phyloP scores from a whole-genome alignment of 2,888 invertebrate species.

The Theretra japonica region DNA sequence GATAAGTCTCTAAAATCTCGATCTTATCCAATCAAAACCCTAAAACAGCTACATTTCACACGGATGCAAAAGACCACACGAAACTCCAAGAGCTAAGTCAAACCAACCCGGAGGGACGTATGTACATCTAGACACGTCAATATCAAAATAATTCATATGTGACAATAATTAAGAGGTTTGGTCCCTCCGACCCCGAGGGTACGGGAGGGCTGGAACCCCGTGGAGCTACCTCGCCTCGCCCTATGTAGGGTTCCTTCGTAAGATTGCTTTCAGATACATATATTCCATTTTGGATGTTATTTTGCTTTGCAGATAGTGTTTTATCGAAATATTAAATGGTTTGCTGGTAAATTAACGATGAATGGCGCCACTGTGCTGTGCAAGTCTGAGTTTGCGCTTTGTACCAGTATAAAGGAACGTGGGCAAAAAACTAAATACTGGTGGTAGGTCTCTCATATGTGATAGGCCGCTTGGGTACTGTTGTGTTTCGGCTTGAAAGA shows the following conservation, averaged over 20 bases:
- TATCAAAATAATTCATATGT: conserved; percentile 75
- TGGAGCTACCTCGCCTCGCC: conserved; percentile 24
- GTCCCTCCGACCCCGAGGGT: conserved; percentile 30
- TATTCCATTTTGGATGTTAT: neutral
- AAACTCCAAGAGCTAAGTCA: conserved; percentile 35
- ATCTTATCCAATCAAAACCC: neutral
- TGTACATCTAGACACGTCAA: conserved; percentile 63
- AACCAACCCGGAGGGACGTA: conserved; percentile 51
- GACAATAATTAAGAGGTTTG: conserved; percentile 41
- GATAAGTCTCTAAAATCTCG: no score
- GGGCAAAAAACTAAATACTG: no score
- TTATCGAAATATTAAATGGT: neutral
- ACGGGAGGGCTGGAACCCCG: conserved; percentile 27
- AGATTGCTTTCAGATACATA: conserved; percentile 8
- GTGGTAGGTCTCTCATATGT: no score
- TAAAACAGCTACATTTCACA: neutral
- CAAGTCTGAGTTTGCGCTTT: no score
- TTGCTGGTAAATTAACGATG: no score
- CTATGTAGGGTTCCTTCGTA: conserved; percentile 25
- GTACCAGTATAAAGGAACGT: no score
- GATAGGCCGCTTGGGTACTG: no score
- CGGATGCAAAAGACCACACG: neutral
- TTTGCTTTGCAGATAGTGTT: neutral
- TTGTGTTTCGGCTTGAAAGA: no score
- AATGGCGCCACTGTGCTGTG: no score